Conservation (phyloP, 2,888 invertebrate genomes). For the Salticus scenicus region DNA sequence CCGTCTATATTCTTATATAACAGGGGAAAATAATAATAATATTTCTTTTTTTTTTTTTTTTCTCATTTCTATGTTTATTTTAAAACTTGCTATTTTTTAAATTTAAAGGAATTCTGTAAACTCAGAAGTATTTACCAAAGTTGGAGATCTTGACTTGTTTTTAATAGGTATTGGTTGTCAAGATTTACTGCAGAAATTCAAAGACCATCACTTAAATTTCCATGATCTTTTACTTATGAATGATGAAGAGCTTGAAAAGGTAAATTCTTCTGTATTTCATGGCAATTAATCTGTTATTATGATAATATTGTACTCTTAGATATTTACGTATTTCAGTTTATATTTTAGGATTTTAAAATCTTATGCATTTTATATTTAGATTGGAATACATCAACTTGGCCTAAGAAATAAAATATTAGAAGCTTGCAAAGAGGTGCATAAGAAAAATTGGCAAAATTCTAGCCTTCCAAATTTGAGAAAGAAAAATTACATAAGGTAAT, state of each 20-base stretch:
- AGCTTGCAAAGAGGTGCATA: constrained; percentile 76
- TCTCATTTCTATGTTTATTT: no score
- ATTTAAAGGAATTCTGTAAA: constrained; percentile 1
- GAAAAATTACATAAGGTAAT: constrained; percentile 61
- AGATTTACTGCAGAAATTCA: constrained; percentile 74
- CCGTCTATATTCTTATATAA: no score
- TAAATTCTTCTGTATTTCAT: constrained; percentile 62
- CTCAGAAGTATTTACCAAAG: constrained; percentile 24
- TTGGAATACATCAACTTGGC: constrained; percentile 76
- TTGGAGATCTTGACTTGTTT: constrained; percentile 76
- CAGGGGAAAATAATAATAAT: no score
- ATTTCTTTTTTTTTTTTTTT: no score
- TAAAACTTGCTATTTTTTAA: no score
- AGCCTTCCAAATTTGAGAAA: constrained; percentile 74
- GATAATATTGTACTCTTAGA: no score
- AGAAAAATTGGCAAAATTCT: constrained; percentile 76
- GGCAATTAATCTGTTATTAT: no score
- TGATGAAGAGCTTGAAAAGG: constrained; percentile 76
- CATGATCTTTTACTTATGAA: constrained; percentile 75
- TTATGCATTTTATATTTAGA: no score
- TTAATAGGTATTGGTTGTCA: constrained; percentile 76
- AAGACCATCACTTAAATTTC: constrained; percentile 75
- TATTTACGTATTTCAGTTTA: no score
- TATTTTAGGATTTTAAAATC: no score
- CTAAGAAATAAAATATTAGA: constrained; percentile 76